A percentile compares a stretch with the other conserved stretches of the same genome.
Conservation (phyloP, 2,888 invertebrate genomes). For the Drosophila longiperda region DNA sequence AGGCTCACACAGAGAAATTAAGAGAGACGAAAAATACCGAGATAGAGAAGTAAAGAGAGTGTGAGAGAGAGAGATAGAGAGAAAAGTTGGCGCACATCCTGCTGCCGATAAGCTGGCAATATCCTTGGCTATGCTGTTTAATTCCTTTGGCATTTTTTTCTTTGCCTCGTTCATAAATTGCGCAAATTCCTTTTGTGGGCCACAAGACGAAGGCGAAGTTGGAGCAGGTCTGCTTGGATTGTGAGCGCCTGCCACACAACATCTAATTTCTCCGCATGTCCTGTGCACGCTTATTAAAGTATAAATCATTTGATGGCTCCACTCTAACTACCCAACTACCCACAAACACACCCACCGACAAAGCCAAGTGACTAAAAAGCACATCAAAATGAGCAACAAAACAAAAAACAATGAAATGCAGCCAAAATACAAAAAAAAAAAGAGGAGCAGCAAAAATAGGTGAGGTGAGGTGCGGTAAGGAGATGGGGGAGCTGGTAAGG, state of each 20-base stretch:
- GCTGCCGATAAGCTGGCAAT: slow-evolving; percentile 58
- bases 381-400: slow-evolving; percentile 51
- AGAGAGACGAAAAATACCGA: neutral
- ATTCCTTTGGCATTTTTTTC: slow-evolving; percentile 72
- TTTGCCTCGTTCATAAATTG: slow-evolving; percentile 70
- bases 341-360: neutral
- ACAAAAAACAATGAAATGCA: slow-evolving; percentile 16
- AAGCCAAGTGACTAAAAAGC: slow-evolving; percentile 55
- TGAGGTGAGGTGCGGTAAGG: slow-evolving; percentile 5
- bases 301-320: slow-evolving; percentile 72
- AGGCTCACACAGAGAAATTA: slow-evolving; percentile 14
- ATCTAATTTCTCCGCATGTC: slow-evolving; percentile 77
- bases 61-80: neutral
- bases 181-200: slow-evolving; percentile 72
- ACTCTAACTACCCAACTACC: neutral
- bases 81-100: slow-evolving; percentile 25
- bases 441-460: slow-evolving; percentile 8
- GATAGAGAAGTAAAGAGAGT: neutral
- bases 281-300: slow-evolving; percentile 75
- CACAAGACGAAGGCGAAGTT: slow-evolving; percentile 44
- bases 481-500: neutral
- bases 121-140: slow-evolving; percentile 65
- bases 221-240: neutral
- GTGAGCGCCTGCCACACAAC: slow-evolving; percentile 47
- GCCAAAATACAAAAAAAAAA: slow-evolving; percentile 36